Evolutionary conservation across 2,888 invertebrate species (phyloP).

Genomic region (Nomada lathburiana): DNA sequence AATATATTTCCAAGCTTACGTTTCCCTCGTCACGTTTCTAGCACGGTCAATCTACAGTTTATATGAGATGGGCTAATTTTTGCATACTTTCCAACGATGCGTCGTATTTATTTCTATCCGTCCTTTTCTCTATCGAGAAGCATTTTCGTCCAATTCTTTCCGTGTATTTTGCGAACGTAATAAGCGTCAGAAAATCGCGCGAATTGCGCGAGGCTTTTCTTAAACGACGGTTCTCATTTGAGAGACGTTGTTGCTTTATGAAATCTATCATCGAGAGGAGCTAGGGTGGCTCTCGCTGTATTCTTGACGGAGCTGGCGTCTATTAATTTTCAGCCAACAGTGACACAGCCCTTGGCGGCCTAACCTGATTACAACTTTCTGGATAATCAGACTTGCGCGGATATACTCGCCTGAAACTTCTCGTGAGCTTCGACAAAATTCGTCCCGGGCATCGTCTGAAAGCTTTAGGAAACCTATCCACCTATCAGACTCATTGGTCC

Average conservation of each 20-base stretch:
- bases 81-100: too few species aligned
- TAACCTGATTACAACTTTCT: conserved; percentile 71
- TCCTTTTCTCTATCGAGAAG: too few species aligned
- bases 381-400: conserved; percentile 67
- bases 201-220: conserved; percentile 39
- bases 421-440: conserved; percentile 14
- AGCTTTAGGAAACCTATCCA: conserved; percentile 44
- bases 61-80: too few species aligned
- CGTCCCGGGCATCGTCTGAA: conserved; percentile 14
- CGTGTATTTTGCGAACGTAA: too few species aligned
- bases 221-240: conserved; percentile 13
- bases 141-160: too few species aligned
- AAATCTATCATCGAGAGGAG: conserved; percentile 60
- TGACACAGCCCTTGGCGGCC: conserved; percentile 59
- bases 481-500: conserved; percentile 19
- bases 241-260: conserved; percentile 52
- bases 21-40: too few species aligned
- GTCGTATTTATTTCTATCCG: too few species aligned
- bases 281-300: conserved; percentile 24
- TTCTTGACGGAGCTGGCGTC: conserved; percentile 57
- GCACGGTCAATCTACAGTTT: too few species aligned
- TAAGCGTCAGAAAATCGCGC: conserved; percentile 20
- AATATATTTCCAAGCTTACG: too few species aligned
- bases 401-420: conserved; percentile 43
- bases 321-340: conserved; percentile 70